These are phyloP conservation scores for Tauraco hartlaubi DNA, from an alignment of 2,797 vertebrate species.

Conservation along the genomic window DNA sequence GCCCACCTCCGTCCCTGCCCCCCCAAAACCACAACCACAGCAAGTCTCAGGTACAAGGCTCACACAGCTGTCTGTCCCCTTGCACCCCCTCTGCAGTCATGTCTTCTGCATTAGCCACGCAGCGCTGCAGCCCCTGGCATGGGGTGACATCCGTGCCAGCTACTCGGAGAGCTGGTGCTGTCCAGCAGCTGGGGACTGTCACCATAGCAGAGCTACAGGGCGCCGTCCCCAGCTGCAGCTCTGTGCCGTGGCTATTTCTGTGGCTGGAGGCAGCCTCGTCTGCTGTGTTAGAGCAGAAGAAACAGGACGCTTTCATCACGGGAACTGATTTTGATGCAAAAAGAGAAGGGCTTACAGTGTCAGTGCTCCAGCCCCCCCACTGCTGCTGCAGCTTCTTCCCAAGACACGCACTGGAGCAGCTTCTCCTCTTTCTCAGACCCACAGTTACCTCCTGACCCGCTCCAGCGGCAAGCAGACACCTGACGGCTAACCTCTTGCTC, in stretches of 20 bases:
- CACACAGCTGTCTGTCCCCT: neutral
- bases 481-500: conserved; percentile 51
- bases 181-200: conserved; percentile 22
- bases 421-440: neutral
- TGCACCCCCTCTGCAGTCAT: neutral
- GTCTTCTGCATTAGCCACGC: rapidly evolving
- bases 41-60: rapidly evolving
- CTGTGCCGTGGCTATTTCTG: rapidly evolving
- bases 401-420: rapidly evolving
- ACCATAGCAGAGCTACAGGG: neutral
- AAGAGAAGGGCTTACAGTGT: neutral
- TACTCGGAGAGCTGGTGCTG: neutral
- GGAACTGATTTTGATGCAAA: neutral
- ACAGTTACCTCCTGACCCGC: neutral
- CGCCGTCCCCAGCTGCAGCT: neutral
- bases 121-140: rapidly evolving
- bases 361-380: neutral
- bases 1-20: neutral
- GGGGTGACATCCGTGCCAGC: rapidly evolving
- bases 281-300: neutral
- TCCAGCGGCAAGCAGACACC: conserved; percentile 32
- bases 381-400: neutral
- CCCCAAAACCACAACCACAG: neutral
- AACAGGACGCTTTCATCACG: rapidly evolving
- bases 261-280: rapidly evolving